A percentile compares a stretch with the other conserved stretches of the same genome.
Evolutionary conservation across 2,113 vertebrate genomes (phyloP).

Genomic region (Pitta sordida): DNA sequence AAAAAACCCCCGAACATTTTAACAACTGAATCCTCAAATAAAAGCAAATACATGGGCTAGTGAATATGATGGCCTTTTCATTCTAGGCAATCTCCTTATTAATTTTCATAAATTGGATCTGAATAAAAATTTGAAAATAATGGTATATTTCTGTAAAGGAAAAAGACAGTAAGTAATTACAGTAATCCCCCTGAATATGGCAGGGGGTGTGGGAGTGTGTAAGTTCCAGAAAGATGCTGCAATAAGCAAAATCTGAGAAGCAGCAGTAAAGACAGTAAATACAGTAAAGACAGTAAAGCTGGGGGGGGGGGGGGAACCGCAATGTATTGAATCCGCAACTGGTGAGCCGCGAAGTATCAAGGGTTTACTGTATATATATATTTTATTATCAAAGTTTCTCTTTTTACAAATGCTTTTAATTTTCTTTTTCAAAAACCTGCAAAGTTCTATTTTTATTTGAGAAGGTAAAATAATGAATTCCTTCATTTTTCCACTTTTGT

Average conservation of each 20-base stretch:
- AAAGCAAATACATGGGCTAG: neutral
- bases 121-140: neutral
- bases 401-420: neutral
- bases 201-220: too few relatives aligned
- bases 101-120: neutral
- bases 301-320: too few relatives aligned
- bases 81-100: neutral
- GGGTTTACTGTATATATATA: too few relatives aligned
- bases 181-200: too few relatives aligned
- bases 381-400: neutral
- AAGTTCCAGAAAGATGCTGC: too few relatives aligned
- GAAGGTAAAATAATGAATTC: neutral
- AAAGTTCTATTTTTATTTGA: neutral
- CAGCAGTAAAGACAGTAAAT: too few relatives aligned
- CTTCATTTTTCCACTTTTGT: neutral
- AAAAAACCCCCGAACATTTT: neutral
- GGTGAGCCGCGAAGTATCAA: too few relatives aligned
- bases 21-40: neutral
- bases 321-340: too few relatives aligned
- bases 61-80: neutral
- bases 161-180: neutral
- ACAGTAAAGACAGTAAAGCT: too few relatives aligned
- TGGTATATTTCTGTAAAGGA: neutral
- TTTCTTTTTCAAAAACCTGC: neutral
- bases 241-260: too few relatives aligned